Evolutionary conservation across 2,888 invertebrate genomes (phyloP).

Genomic region (Oxytorus armatus): DNA sequence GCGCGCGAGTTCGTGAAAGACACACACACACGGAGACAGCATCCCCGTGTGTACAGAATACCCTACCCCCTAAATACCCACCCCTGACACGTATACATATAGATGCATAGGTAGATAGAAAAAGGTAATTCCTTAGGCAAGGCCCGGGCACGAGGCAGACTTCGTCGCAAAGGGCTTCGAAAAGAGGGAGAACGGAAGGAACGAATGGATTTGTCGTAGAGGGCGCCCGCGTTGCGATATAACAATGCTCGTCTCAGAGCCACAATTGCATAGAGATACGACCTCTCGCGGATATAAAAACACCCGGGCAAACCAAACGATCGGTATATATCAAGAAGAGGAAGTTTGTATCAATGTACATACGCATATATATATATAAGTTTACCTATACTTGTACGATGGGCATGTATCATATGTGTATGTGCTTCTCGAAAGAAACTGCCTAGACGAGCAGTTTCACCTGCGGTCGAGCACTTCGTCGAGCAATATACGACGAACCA

Average conservation of each 20-base stretch:
- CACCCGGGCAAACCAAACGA: constrained; percentile 49
- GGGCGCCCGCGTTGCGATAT: constrained; percentile 24
- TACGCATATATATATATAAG: not conserved
- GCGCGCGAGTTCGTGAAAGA: constrained; percentile 35
- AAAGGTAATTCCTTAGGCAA: not conserved
- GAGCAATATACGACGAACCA: too few relatives aligned
- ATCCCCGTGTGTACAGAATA: constrained; percentile 11
- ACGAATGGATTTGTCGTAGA: constrained; percentile 31
- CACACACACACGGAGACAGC: constrained; percentile 15
- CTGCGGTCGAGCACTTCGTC: too few relatives aligned
- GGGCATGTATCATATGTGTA: too few relatives aligned
- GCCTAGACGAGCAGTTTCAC: too few relatives aligned
- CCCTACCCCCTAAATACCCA: too few relatives aligned
- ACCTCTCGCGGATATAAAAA: constrained; percentile 50
- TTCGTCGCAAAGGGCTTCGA: not conserved
- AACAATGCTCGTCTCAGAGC: constrained; percentile 33
- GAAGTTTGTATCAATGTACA: constrained; percentile 5
- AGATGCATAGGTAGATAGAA: not conserved
- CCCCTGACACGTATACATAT: not conserved
- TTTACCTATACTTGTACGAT: too few relatives aligned
- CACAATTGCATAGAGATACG: constrained; percentile 24
- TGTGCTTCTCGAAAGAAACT: too few relatives aligned
- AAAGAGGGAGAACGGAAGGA: not conserved
- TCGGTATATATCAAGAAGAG: constrained; percentile 33
- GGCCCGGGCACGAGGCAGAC: not conserved